These are phyloP conservation scores for Upupa epops DNA, from an alignment of 2,113 vertebrate genomes.

Conservation along the genomic window DNA sequence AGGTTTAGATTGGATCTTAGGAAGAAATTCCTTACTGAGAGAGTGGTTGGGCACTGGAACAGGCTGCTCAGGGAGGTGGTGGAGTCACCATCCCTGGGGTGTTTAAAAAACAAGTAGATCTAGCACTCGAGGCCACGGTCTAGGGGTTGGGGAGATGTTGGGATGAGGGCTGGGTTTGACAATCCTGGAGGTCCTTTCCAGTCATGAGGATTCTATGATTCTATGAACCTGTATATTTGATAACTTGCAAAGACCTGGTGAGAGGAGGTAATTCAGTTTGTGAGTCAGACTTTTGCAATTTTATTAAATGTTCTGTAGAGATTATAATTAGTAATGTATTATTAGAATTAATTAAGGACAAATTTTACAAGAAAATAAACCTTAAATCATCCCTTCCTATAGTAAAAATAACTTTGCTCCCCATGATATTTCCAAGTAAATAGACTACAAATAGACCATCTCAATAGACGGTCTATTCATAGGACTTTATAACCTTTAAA, in stretches of 20 bases:
- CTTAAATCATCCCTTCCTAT: not conserved
- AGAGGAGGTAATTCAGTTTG: not conserved
- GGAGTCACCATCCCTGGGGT: too few relatives aligned
- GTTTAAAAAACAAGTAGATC: too few relatives aligned
- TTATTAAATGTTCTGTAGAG: not conserved
- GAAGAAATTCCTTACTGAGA: too few relatives aligned
- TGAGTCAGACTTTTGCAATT: not conserved
- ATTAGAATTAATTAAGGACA: not conserved
- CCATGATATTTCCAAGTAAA: not conserved
- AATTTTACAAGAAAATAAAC: not conserved
- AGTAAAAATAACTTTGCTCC: not conserved
- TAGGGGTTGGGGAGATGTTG: too few relatives aligned
- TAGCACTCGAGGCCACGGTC: too few relatives aligned
- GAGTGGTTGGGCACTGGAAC: too few relatives aligned
- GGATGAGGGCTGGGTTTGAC: too few relatives aligned
- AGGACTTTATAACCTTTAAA: not conserved
- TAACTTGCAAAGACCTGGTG: not conserved
- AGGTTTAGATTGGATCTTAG: too few relatives aligned
- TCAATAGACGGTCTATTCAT: not conserved
- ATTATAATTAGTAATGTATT: not conserved
- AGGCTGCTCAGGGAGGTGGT: too few relatives aligned
- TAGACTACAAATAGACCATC: too few relatives aligned
- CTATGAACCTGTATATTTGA: not conserved
- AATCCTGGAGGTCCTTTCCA: too few relatives aligned
- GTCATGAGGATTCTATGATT: too few relatives aligned